Evolutionary conservation across 92 coral and sea anemone species (phyloP).

Genomic region (Parazoanthus atlanticus): DNA sequence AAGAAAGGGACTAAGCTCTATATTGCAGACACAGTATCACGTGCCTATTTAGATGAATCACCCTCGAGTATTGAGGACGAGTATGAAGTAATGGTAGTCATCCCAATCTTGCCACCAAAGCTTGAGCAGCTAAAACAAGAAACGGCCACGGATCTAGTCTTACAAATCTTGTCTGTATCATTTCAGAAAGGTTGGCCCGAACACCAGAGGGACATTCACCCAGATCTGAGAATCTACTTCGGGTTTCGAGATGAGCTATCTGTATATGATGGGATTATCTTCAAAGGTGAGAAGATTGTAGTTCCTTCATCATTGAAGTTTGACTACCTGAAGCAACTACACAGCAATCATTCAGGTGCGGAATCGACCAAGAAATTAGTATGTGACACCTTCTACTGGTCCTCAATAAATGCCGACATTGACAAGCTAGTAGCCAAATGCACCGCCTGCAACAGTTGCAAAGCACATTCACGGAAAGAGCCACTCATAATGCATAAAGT

Average conservation of each 20-base stretch:
- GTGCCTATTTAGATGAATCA: conserved; percentile 20
- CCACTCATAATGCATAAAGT: conserved; percentile 39
- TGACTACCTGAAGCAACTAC: conserved; percentile 11
- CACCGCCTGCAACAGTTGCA: neutral
- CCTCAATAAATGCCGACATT: neutral
- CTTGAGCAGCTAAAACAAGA: conserved; percentile 33
- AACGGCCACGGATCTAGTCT: too few relatives aligned
- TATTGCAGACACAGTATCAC: conserved; percentile 48
- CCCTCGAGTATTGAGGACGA: conserved; percentile 2
- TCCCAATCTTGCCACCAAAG: conserved; percentile 18
- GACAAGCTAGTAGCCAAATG: neutral
- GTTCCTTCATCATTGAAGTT: neutral
- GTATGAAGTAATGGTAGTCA: too few relatives aligned
- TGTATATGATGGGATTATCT: conserved; percentile 19
- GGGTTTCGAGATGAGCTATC: conserved; percentile 26
- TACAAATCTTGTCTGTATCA: too few relatives aligned
- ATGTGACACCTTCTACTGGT: conserved; percentile 13
- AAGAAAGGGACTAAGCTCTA: conserved; percentile 40
- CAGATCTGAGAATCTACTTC: conserved; percentile 7
- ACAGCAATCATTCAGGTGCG: conserved; percentile 20
- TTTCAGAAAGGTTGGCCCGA: conserved; percentile 25
- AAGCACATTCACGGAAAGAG: conserved; percentile 26
- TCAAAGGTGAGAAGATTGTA: conserved; percentile 30
- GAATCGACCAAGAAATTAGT: conserved; percentile 16
- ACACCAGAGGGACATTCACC: conserved; percentile 5